Evolutionary conservation across 1,140 invertebrate genomes (phyloP).

Genomic region (Lithobius niger): DNA sequence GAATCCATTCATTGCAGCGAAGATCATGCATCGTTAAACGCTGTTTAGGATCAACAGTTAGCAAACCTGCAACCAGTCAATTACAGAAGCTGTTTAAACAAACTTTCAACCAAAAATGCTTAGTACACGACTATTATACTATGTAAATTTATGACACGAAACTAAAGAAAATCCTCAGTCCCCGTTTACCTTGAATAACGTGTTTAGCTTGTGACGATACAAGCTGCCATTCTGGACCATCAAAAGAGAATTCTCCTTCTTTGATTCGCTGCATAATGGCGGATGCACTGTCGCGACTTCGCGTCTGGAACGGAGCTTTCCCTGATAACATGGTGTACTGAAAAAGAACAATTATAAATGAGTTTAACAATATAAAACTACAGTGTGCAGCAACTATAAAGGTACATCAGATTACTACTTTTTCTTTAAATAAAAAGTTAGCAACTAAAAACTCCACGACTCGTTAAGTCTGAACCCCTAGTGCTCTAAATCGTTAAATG

Average conservation of each 20-base stretch:
- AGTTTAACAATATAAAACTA: too few relatives aligned
- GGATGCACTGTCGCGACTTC: constrained; percentile 52
- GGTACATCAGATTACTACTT: not conserved
- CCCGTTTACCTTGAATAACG: constrained; percentile 52
- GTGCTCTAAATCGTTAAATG: too few relatives aligned
- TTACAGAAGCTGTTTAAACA: too few relatives aligned
- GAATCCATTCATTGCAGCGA: constrained; percentile 48
- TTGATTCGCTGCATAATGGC: constrained; percentile 65
- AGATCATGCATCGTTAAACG: constrained; percentile 54
- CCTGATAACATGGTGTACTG: constrained; percentile 78
- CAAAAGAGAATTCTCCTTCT: constrained; percentile 58
- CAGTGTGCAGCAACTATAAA: too few relatives aligned
- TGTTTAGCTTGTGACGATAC: constrained; percentile 60
- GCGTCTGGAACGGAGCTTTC: constrained; percentile 58
- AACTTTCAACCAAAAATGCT: too few relatives aligned
- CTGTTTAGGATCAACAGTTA: constrained; percentile 61
- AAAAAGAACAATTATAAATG: constrained; percentile 18
- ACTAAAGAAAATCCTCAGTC: constrained; percentile 3
- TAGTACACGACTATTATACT: not conserved
- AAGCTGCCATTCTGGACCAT: constrained; percentile 50
- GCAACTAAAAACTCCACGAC: too few relatives aligned
- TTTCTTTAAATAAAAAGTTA: not conserved
- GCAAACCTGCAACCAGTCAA: too few relatives aligned
- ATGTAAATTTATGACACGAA: constrained; percentile 5
- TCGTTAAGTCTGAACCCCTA: not conserved